These are phyloP conservation scores for Dicrostonyx torquatus DNA, from an alignment of 2,797 vertebrate species.

Conservation along the genomic window DNA sequence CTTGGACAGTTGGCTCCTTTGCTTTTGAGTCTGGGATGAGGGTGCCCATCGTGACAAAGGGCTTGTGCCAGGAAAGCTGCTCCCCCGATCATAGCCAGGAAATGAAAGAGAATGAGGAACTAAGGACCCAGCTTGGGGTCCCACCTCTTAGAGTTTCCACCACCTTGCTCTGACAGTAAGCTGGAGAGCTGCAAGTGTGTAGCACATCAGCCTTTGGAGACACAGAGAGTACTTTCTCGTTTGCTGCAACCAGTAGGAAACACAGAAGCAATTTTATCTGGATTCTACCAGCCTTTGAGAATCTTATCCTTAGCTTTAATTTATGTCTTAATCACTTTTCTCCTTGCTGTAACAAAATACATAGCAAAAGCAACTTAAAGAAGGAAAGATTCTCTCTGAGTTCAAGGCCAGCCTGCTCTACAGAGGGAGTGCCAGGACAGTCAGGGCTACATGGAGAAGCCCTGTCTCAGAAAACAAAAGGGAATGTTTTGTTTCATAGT, in stretches of 20 bases:
- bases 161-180: not conserved
- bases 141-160: not conserved
- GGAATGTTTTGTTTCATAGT: not conserved
- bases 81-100: not conserved
- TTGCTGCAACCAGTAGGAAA: not conserved
- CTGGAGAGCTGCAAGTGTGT: not conserved
- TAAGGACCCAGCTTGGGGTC: not conserved
- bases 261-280: not conserved
- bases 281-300: not conserved
- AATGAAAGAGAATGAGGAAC: not conserved
- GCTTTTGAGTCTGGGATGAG: not conserved
- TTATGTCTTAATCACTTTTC: not conserved
- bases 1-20: not conserved
- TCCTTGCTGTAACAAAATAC: not conserved
- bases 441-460: not conserved
- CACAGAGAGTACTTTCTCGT: not conserved
- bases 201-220: not conserved
- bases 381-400: not conserved
- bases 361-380: not conserved
- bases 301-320: slow-evolving; percentile 2
- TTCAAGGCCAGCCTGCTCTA: not conserved
- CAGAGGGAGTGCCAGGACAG: not conserved
- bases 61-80: not conserved
- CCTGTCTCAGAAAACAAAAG: not conserved
- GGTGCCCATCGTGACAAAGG: no score